A percentile compares a stretch with the other conserved stretches of the same genome.
These are phyloP conservation scores for Porphyrio hochstetteri DNA, from an alignment of 2,113 vertebrate species.

Conservation along the genomic window DNA sequence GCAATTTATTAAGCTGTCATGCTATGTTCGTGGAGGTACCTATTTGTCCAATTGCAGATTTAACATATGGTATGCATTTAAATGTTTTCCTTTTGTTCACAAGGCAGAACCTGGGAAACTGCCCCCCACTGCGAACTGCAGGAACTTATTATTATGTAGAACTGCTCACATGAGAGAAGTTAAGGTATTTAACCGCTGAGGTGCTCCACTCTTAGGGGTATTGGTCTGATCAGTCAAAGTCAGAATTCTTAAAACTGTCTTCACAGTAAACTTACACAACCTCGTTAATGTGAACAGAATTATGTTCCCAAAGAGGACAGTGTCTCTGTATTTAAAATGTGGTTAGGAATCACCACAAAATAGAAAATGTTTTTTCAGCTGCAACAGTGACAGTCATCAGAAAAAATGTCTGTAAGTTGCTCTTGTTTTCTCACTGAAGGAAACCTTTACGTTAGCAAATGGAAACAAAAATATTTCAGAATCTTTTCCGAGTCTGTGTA, in stretches of 20 bases:
- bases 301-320: background rate
- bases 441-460: background rate
- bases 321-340: background rate
- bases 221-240: background rate
- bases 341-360: background rate
- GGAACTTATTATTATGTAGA: background rate
- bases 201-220: background rate
- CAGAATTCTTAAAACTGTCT: background rate
- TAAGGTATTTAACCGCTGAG: background rate
- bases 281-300: rapidly evolving
- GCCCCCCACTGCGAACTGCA: background rate
- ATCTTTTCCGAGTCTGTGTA: background rate
- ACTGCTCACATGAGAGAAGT: background rate
- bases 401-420: background rate
- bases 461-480: background rate
- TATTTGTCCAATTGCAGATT: background rate
- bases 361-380: background rate
- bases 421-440: background rate
- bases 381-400: background rate
- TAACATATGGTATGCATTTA: background rate
- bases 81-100: background rate
- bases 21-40: background rate
- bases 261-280: background rate
- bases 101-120: background rate
- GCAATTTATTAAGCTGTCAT: background rate